These are phyloP conservation scores for Drosophila melanica DNA, from an alignment of 1,140 invertebrate genomes.

Conservation along the genomic window DNA sequence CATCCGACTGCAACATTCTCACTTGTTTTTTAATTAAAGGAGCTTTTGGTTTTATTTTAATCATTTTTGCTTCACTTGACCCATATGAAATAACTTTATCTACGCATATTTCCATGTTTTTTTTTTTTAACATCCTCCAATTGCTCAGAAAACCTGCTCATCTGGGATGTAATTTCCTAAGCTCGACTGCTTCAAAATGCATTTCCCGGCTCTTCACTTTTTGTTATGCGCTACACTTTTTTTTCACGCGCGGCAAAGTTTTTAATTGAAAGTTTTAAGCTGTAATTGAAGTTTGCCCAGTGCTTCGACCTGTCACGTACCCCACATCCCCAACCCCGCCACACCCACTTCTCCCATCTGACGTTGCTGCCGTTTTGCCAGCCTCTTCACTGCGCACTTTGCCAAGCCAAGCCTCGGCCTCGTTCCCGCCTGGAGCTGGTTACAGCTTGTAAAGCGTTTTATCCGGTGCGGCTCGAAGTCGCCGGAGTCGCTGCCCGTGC, in stretches of 20 bases:
- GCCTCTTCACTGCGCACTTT: constrained; percentile 59
- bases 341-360: not conserved
- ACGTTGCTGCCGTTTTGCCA: constrained; percentile 53
- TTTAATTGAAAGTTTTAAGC: constrained; percentile 73
- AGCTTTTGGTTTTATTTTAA: too few relatives aligned
- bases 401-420: constrained; percentile 6
- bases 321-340: not conserved
- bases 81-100: constrained; percentile 10
- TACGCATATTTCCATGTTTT: constrained; percentile 1
- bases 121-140: constrained; percentile 17
- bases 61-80: not conserved
- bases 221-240: constrained; percentile 9
- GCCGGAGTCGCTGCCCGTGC: not conserved
- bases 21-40: too few relatives aligned
- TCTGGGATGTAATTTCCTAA: constrained; percentile 38
- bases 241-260: constrained; percentile 63
- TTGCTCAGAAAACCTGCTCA: constrained; percentile 43
- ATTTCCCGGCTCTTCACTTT: constrained; percentile 31
- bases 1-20: too few relatives aligned
- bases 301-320: constrained; percentile 53
- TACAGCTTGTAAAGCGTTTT: constrained; percentile 59
- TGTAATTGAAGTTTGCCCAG: constrained; percentile 68
- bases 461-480: constrained; percentile 33
- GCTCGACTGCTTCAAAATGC: constrained; percentile 40
- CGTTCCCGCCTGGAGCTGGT: constrained; percentile 15